Base-by-base conservation (phyloP, 2,113 vertebrate genomes). In the Anhinga anhinga region DNA sequence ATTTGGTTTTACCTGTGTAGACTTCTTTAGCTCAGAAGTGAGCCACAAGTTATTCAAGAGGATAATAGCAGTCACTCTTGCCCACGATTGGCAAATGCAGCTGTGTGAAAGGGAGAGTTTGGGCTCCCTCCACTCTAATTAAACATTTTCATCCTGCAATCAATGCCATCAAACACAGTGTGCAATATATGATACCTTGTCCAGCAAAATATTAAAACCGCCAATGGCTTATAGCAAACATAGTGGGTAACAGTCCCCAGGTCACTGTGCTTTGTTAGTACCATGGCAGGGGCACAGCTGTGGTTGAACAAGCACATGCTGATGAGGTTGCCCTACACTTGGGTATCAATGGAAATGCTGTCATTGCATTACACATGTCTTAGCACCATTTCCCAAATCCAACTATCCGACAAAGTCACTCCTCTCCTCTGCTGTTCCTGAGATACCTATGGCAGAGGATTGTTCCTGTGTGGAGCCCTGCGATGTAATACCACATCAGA, bases 71-170 rank as follows among this genome's bases (percentile, higher is more conserved):
- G 17, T 38, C 42, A 11, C 13, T 49, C n/a, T 66, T 42, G 4
- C 29, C 15, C 3, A 1, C 23, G 2, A 29, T 2, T 50, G 42
- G 10, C 9, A 63, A 69, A 38, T 0, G 0, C 4, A 3, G 55
- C 20, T 63, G 12, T 9, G 4, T 25, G 7, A 66, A 53, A 66
- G 10, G 14, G 5, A 40, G 9, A 61, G 15, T 53, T 86, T 70
- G 30, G 7, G 13, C 23, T 61, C 61, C 23, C 10, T 78, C 58
- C 30, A 47, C 27, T 53, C 58, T 6, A 44, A n/a, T 52, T 77
- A 72, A 44, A 36, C 9, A 8, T 47, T 22, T 90, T n/a, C 3
- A 59, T 65, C 44, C 18, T 58, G 3, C 4, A 18, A 40, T 26
- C 22, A 25, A 13, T 36, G 6, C 20, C 56, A 69, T 19, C 32